Evolutionary conservation across 2,113 vertebrate genomes (phyloP).

Genomic region (Vombatus ursinus): DNA sequence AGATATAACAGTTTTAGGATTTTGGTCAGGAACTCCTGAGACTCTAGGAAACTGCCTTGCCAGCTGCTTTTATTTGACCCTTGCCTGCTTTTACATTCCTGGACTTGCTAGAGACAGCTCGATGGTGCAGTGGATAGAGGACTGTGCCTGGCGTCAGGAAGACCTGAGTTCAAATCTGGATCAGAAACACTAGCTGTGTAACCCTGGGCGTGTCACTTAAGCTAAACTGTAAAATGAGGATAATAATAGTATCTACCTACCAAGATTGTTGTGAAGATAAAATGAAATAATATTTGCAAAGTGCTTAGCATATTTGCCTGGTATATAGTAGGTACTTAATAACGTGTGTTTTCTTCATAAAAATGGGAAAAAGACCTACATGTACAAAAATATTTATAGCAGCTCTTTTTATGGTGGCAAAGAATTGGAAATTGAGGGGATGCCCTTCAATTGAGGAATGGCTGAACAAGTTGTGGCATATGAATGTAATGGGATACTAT

Average conservation of each 20-base stretch:
- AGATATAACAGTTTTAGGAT: background rate
- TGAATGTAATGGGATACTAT: too few species aligned
- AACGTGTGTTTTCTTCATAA: too few species aligned
- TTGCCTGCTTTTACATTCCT: background rate
- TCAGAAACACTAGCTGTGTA: background rate
- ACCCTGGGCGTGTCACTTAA: too few species aligned
- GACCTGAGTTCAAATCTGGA: background rate
- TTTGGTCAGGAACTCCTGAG: background rate
- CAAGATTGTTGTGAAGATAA: background rate
- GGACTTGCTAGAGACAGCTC: background rate
- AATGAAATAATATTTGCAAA: background rate
- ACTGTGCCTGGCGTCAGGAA: too few species aligned
- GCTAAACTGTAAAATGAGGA: background rate
- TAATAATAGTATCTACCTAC: background rate
- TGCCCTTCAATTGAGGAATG: too few species aligned
- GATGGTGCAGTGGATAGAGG: background rate
- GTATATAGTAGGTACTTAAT: background rate
- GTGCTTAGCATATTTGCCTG: background rate
- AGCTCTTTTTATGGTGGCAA: too few species aligned
- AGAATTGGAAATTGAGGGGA: too few species aligned
- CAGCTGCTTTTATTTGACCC: background rate
- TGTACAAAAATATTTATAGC: too few species aligned
- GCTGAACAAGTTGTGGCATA: too few species aligned
- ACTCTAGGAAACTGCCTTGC: too few species aligned
- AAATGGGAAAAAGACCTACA: too few species aligned